Evolutionary conservation across 2,113 vertebrate genomes (phyloP).

Genomic region (Caranx melampygus): DNA sequence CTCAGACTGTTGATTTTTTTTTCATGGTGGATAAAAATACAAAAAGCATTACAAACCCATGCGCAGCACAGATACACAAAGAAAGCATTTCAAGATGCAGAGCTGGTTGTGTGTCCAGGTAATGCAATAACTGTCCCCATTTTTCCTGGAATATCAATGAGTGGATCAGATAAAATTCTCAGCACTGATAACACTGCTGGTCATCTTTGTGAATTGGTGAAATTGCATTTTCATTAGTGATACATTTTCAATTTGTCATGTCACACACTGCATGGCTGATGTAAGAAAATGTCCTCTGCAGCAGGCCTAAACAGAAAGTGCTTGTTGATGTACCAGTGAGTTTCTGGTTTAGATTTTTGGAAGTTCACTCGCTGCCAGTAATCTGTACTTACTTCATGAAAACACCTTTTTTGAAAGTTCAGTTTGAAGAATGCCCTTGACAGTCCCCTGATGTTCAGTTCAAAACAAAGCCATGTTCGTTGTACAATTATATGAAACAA

Average conservation of each 20-base stretch:
- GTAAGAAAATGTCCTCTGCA: neutral
- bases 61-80: neutral
- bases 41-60: no score
- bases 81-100: no score
- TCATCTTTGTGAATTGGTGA: no score
- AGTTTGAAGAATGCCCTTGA: neutral
- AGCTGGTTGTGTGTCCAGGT: no score
- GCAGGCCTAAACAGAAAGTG: slow-evolving; percentile 8
- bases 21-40: neutral
- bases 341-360: neutral
- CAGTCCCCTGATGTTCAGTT: neutral
- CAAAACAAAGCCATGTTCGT: neutral
- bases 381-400: neutral
- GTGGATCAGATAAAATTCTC: no score
- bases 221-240: no score
- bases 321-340: neutral
- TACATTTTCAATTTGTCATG: no score
- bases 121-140: no score
- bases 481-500: neutral
- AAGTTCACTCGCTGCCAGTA: neutral
- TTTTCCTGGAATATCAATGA: no score
- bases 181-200: no score
- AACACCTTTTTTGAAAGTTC: neutral
- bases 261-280: no score
- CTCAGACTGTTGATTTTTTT: neutral